Evolutionary conservation across 1,140 invertebrate species (phyloP), one percentile per base, ranked within the genome.

Genomic region (Phenacoccus solenopsis): DNA sequence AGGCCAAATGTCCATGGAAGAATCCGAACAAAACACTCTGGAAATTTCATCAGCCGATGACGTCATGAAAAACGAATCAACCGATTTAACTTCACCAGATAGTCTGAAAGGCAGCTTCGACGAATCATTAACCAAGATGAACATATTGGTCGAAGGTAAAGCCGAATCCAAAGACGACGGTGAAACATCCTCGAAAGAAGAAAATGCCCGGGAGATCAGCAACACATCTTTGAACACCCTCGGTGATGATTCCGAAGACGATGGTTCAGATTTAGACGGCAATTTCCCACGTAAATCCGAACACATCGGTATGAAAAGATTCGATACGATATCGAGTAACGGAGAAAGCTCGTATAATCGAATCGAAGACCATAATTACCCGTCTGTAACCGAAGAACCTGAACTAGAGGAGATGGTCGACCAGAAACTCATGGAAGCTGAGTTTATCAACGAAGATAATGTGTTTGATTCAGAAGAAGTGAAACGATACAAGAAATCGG

Each of bases 291-390:
- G 59, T 24, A 27, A 64, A 27, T 2, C 2, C 12, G 59, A 24
- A 7, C 21, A 64, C 21, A 16, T 20, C 13, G 59, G 22, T 24
- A 25, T 64, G 22, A 64, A 27, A 25, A 20, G 59, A 4, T 64
- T 64, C 59, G 59, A 64, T 16, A 64, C 59, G 9, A 64, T 64
- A 22, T 64, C 59, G 59, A 64, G 59, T 27, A 64, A 64, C 25
- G 59, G 59, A 4, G 59, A 64, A 64, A 64, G 59, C 25, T 64
- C 59, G 10, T 64, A 64, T 27, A 49, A 49, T n/a, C 12, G 59
- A 25, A 10, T 27, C 3, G 59, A 64, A 27, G 59, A 64, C 22
- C 59, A 64, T 22, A 64, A 64, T 64, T 64, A 64, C 16, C 59
- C 59, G 13, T 64, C 59, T 2, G 59, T 64, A 13, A 64, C 59